Base-by-base conservation (phyloP, 2,888 invertebrate species). In the Empis livida region DNA sequence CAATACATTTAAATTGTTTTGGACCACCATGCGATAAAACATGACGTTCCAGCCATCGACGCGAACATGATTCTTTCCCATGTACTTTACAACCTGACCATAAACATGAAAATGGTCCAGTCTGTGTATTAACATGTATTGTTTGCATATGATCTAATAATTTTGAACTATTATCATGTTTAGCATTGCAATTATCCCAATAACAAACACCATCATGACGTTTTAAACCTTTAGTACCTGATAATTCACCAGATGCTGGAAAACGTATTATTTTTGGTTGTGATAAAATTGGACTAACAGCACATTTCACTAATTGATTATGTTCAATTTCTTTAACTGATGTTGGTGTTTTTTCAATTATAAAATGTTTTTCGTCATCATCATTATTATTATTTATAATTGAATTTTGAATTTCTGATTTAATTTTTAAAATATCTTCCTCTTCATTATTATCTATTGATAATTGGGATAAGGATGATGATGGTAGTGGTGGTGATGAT, bases 1-100 rank as follows among this genome's bases (percentile, higher is more conserved):
- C 89, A 67, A 95, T 94, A 72, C 95, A 96, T 61, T 88, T 82
- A 74, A 91, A 94, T 20, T 93, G 93, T 66, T 94, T 93, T 70
- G 87, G 91, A 41, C 91, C 91, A 48, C 87, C 86, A 70, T 95
- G 95, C 1, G 84, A 84, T 43, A 92, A 72, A 41, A 94, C 87
- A 71, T 95, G 95, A 42, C 94, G 76, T 66, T 94, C 92, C 55
- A 95, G 72, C 95, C 95, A 96, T 47, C 90, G 82, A 47, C 89
- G 77, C 8, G 93, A 93, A 64, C 92, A 92, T 10, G 94, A 94
- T 32, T 84, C 84, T 64, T 88, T 84, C 55, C 90, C 88, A 63
- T 88, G 92, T 39, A 95, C 95, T 68, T 95, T 95, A 73, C 95
- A 95, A 44, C 86, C 89, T 58, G 82, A 77, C 95, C 95, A 96